phyloP scores from a whole-genome alignment of 2,113 vertebrate genomes.

The Rhodinocichla rosea region DNA sequence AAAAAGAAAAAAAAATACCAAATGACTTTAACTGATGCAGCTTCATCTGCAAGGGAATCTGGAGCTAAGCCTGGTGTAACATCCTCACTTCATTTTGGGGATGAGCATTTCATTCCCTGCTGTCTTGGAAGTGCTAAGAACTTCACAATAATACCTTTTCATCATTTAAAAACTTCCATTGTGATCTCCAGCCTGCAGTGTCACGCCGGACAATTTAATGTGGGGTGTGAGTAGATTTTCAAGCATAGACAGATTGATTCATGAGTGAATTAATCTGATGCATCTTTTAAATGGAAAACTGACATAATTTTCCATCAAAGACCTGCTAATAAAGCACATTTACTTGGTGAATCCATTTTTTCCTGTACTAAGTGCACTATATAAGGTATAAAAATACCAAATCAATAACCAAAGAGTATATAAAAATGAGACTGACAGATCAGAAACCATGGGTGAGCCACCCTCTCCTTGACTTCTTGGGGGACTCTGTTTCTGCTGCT shows the following conservation, averaged over 20 bases:
- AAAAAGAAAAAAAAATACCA: neutral
- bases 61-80: neutral
- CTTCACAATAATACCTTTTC: neutral
- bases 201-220: neutral
- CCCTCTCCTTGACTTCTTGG: neutral
- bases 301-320: slow-evolving; percentile 45
- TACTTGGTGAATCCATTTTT: slow-evolving; percentile 14
- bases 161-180: neutral
- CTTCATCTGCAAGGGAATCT: fast-evolving
- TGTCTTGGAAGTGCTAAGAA: neutral
- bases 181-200: neutral
- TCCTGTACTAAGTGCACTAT: slow-evolving; percentile 28
- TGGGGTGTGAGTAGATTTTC: neutral
- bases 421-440: neutral
- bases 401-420: slow-evolving; percentile 10
- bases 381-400: slow-evolving; percentile 3
- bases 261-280: neutral
- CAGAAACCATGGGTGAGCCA: neutral
- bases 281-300: slow-evolving; percentile 42
- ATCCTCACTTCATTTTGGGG: neutral
- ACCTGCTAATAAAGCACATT: neutral
- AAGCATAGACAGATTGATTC: neutral
- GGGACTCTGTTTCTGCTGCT: neutral
- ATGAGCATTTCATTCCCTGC: neutral
- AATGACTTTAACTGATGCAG: neutral